A percentile compares a stretch with the other conserved stretches of the same genome.
Evolutionary conservation across 2,888 invertebrate genomes (phyloP).

Genomic region (Minunthozetes semirufus): DNA sequence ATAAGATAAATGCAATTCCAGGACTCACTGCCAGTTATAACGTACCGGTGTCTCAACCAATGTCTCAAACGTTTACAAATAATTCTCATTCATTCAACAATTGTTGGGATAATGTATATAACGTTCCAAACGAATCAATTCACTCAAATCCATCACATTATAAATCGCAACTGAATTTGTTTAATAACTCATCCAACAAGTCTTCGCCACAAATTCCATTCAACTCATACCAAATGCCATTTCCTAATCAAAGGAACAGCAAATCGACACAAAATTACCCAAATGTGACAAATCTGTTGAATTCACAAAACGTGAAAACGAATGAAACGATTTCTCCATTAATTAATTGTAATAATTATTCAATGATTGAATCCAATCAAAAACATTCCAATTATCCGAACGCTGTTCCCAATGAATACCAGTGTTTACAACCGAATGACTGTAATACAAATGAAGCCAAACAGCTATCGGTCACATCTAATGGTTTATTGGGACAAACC

Average conservation of each 20-base stretch:
- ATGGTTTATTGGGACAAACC: background rate
- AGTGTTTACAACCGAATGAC: background rate
- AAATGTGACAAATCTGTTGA: conserved; percentile 4
- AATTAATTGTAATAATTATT: background rate
- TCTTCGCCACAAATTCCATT: background rate
- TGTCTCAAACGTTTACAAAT: background rate
- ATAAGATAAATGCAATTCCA: background rate
- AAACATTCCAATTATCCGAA: background rate
- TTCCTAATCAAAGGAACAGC: background rate
- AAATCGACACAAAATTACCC: background rate
- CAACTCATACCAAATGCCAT: background rate
- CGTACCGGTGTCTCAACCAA: background rate
- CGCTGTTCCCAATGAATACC: background rate
- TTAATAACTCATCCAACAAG: background rate
- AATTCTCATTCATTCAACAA: background rate
- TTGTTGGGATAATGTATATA: background rate
- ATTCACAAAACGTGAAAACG: background rate
- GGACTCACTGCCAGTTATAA: conserved; percentile 3
- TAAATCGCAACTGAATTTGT: background rate
- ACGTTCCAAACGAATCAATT: background rate
- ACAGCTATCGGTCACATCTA: background rate
- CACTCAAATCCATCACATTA: background rate
- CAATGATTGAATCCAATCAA: conserved; percentile 1
- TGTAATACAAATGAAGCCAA: background rate
- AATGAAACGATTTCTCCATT: background rate